These are phyloP conservation scores for Cheilosia pagana DNA, from an alignment of 2,888 invertebrate genomes.

Conservation along the genomic window DNA sequence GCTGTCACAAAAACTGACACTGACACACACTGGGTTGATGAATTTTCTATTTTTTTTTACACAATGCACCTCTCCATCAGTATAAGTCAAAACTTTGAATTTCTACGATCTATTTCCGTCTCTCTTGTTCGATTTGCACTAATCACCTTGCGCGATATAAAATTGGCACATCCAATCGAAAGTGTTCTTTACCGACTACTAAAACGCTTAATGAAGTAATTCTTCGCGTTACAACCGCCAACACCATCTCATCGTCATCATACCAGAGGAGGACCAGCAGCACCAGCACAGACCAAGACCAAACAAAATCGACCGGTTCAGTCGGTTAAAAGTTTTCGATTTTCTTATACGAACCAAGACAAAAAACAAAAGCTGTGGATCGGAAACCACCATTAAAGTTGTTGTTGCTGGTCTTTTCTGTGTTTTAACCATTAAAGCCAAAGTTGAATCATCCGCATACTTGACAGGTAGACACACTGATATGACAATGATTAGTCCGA, in stretches of 20 bases:
- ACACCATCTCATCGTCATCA: conserved; percentile 38
- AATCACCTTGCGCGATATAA: conserved; percentile 45
- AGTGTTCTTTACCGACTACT: conserved; percentile 72
- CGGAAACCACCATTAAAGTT: conserved; percentile 16
- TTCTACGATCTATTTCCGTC: too few species aligned
- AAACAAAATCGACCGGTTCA: conserved; percentile 46
- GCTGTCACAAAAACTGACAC: not conserved
- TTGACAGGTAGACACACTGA: conserved; percentile 54
- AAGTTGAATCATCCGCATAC: conserved; percentile 63
- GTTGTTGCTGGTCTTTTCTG: conserved; percentile 15
- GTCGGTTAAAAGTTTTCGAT: conserved; percentile 47
- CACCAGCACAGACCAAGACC: conserved; percentile 23
- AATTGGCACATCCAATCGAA: conserved; percentile 72
- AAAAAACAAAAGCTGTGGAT: conserved; percentile 44
- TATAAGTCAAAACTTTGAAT: too few species aligned
- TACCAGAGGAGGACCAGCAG: conserved; percentile 19
- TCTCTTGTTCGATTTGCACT: conserved; percentile 18
- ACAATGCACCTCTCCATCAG: too few species aligned
- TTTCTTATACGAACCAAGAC: conserved; percentile 9
- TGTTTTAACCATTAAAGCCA: conserved; percentile 23
- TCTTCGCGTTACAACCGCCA: conserved; percentile 57
- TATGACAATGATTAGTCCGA: conserved; percentile 67
- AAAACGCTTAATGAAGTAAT: conserved; percentile 69
- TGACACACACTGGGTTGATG: too few species aligned
- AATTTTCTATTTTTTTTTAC: too few species aligned